Percentiles rank a stretch among this genome's conserved stretches.
phyloP scores from a whole-genome alignment of 2,888 invertebrate species.

The Caprella mutica region DNA sequence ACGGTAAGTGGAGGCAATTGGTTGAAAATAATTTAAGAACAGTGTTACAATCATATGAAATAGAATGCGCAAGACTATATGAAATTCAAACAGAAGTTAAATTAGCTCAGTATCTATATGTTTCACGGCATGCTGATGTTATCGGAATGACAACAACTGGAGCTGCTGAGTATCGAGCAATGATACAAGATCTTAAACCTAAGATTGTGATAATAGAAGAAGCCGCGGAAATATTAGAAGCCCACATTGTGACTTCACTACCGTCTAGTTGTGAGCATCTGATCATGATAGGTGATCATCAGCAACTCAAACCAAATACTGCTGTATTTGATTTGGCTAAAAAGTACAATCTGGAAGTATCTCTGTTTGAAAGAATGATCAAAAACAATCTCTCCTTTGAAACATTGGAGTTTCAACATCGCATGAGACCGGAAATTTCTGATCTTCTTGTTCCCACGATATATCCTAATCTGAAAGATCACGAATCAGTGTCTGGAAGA shows the following conservation, averaged over 20 bases:
- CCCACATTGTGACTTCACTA: constrained; percentile 67
- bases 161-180: constrained; percentile 55
- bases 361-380: constrained; percentile 70
- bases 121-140: constrained; percentile 41
- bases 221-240: constrained; percentile 75
- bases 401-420: constrained; percentile 54
- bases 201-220: constrained; percentile 72
- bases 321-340: constrained; percentile 56
- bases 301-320: constrained; percentile 63
- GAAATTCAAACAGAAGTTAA: constrained; percentile 50
- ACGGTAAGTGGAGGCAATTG: constrained; percentile 39
- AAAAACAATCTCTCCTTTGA: constrained; percentile 51
- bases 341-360: constrained; percentile 58
- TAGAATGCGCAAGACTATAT: constrained; percentile 44
- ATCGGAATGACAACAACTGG: constrained; percentile 67
- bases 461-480: constrained; percentile 53
- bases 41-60: constrained; percentile 21
- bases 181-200: constrained; percentile 51
- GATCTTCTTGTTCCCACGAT: constrained; percentile 51
- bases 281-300: constrained; percentile 73
- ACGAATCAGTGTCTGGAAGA: constrained; percentile 49
- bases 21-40: not conserved
- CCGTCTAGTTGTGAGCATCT: constrained; percentile 63
- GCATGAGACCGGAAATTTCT: constrained; percentile 61
- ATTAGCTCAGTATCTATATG: constrained; percentile 38